Evolutionary conservation across 2,113 vertebrate species (phyloP).

Genomic region (Trogon surrucura): DNA sequence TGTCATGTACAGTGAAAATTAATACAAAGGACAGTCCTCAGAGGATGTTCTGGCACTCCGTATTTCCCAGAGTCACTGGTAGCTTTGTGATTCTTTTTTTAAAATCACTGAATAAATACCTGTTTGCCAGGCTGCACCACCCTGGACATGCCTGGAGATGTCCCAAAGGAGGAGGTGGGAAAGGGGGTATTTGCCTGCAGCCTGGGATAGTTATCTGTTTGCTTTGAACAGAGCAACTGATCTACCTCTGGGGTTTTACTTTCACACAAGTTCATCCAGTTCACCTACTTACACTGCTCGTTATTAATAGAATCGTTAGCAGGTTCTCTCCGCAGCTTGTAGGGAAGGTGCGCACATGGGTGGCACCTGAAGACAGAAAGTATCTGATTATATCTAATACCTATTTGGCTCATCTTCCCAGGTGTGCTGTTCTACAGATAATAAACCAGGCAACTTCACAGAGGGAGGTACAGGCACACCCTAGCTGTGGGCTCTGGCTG

Average conservation of each 20-base stretch:
- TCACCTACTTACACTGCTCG: slow-evolving; percentile 51
- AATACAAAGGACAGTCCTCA: background rate
- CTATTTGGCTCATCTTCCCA: slow-evolving; percentile 51
- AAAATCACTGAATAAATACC: background rate
- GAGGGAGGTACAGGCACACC: slow-evolving; percentile 55
- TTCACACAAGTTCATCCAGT: slow-evolving; percentile 69
- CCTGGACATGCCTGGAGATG: slow-evolving; percentile 61
- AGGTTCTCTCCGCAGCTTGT: slow-evolving; percentile 67
- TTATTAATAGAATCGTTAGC: slow-evolving; percentile 69
- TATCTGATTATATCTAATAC: slow-evolving; percentile 59
- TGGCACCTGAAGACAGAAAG: slow-evolving; percentile 70
- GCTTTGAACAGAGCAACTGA: slow-evolving; percentile 58
- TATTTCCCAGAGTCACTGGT: background rate
- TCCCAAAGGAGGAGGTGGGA: slow-evolving; percentile 49
- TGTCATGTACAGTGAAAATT: background rate
- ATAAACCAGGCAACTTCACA: slow-evolving; percentile 25
- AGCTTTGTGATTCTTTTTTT: background rate
- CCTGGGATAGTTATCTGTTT: slow-evolving; percentile 63
- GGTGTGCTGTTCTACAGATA: slow-evolving; percentile 54
- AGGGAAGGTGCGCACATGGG: slow-evolving; percentile 66
- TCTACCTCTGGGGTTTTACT: slow-evolving; percentile 53
- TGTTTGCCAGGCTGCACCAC: slow-evolving; percentile 40
- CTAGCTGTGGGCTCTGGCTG: slow-evolving; percentile 23
- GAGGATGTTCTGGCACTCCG: background rate
- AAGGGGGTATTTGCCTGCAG: slow-evolving; percentile 43